Evolutionary conservation across 2,113 vertebrate genomes (phyloP).

Genomic region (Aleadryas rufinucha): DNA sequence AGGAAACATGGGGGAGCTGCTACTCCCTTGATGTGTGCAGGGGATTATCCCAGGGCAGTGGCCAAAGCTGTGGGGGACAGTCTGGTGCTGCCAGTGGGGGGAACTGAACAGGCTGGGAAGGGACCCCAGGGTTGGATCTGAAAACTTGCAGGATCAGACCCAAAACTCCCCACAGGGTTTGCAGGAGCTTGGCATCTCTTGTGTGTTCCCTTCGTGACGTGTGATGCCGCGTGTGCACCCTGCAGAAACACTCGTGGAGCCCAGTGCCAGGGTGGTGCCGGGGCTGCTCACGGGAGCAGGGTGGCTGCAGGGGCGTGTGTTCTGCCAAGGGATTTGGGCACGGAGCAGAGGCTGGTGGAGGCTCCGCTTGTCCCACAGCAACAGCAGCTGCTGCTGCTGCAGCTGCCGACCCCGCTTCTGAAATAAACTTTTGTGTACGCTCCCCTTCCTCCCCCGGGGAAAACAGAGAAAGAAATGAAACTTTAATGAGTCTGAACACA

Average conservation of each 20-base stretch:
- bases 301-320: background rate
- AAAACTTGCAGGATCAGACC: background rate
- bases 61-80: background rate
- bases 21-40: accelerated
- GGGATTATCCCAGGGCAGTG: background rate
- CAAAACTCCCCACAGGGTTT: background rate
- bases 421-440: conserved; percentile 53
- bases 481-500: conserved; percentile 48
- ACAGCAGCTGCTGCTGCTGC: conserved; percentile 49
- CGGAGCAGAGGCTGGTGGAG: background rate
- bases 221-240: background rate
- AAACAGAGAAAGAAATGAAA: conserved; percentile 51
- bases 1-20: background rate
- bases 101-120: background rate
- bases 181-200: background rate
- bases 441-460: conserved; percentile 7
- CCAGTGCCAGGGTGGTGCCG: accelerated
- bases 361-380: background rate
- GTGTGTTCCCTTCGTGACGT: accelerated
- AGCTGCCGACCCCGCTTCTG: conserved; percentile 26
- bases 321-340: background rate
- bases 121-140: background rate
- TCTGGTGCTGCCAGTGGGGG: background rate
- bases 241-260: accelerated
- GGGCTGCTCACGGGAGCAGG: accelerated